phyloP scores from a whole-genome alignment of 2,888 invertebrate genomes.

The Drosophila meridionalis region DNA sequence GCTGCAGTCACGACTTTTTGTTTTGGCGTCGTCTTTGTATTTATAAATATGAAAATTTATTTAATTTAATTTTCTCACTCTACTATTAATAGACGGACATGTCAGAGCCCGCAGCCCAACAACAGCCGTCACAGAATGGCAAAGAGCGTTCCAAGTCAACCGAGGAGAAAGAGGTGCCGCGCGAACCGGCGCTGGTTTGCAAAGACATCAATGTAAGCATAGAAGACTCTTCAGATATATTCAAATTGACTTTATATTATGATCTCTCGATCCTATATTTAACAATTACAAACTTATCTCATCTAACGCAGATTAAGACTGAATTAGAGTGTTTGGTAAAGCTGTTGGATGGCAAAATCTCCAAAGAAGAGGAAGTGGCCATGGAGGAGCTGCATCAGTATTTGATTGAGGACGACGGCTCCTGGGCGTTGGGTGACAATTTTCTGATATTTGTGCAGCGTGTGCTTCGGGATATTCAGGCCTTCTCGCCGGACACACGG shows the following conservation, averaged over 20 bases:
- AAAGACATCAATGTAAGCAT: slow-evolving; percentile 89
- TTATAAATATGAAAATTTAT: slow-evolving; percentile 67
- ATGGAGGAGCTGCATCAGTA: slow-evolving; percentile 94
- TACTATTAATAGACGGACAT: slow-evolving; percentile 78
- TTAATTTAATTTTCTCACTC: slow-evolving; percentile 67
- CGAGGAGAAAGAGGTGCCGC: slow-evolving; percentile 89
- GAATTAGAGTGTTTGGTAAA: slow-evolving; percentile 91
- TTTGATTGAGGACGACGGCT: slow-evolving; percentile 94
- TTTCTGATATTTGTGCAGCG: slow-evolving; percentile 92
- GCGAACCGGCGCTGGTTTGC: slow-evolving; percentile 93
- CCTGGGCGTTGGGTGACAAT: slow-evolving; percentile 96
- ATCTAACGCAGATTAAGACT: slow-evolving; percentile 86
- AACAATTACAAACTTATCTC: not conserved
- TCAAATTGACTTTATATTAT: not conserved
- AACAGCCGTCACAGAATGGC: slow-evolving; percentile 79
- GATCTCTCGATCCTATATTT: not conserved
- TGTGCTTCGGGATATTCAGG: slow-evolving; percentile 87
- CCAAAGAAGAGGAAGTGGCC: slow-evolving; percentile 90
- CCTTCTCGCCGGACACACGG: slow-evolving; percentile 87
- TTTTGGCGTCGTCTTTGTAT: slow-evolving; percentile 54
- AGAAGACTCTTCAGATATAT: not conserved
- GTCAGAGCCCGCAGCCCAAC: slow-evolving; percentile 81
- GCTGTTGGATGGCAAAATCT: slow-evolving; percentile 89
- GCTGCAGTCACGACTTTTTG: slow-evolving; percentile 25
- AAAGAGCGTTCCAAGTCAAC: slow-evolving; percentile 82